Evolutionary conservation across 2,113 vertebrate species (phyloP).

Genomic region (Circaetus cinerascens): DNA sequence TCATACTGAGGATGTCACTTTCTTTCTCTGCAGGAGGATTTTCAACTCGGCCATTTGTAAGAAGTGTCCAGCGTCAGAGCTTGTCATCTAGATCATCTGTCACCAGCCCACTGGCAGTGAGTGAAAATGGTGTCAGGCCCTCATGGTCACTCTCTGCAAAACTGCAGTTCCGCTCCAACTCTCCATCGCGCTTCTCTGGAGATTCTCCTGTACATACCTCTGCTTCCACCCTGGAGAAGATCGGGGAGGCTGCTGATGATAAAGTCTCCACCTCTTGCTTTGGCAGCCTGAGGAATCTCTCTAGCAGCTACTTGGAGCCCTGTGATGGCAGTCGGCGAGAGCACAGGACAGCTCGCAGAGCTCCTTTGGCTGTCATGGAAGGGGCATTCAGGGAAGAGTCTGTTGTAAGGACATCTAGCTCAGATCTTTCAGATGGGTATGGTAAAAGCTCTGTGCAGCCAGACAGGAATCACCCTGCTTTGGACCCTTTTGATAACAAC

Average conservation of each 20-base stretch:
- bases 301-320: conserved; percentile 72
- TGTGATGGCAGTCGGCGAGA: conserved; percentile 78
- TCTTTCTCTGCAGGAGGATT: conserved; percentile 83
- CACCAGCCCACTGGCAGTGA: conserved; percentile 89
- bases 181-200: conserved; percentile 91
- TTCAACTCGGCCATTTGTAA: conserved; percentile 92
- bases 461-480: conserved; percentile 74
- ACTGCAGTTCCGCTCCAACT: conserved; percentile 91
- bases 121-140: conserved; percentile 86
- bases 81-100: conserved; percentile 89
- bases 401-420: conserved; percentile 66
- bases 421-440: conserved; percentile 70
- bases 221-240: conserved; percentile 88
- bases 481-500: conserved; percentile 89
- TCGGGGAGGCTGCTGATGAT: conserved; percentile 89
- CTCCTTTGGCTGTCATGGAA: conserved; percentile 91
- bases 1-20: not conserved
- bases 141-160: conserved; percentile 93
- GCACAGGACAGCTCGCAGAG: conserved; percentile 80
- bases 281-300: conserved; percentile 79
- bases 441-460: conserved; percentile 74
- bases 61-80: conserved; percentile 96
- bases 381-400: conserved; percentile 80
- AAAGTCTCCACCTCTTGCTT: conserved; percentile 93
- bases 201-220: conserved; percentile 85